Evolutionary conservation across 1,140 invertebrate species (phyloP), one percentile per base, ranked within the genome.

Genomic region (Oryzaephilus surinamensis): DNA sequence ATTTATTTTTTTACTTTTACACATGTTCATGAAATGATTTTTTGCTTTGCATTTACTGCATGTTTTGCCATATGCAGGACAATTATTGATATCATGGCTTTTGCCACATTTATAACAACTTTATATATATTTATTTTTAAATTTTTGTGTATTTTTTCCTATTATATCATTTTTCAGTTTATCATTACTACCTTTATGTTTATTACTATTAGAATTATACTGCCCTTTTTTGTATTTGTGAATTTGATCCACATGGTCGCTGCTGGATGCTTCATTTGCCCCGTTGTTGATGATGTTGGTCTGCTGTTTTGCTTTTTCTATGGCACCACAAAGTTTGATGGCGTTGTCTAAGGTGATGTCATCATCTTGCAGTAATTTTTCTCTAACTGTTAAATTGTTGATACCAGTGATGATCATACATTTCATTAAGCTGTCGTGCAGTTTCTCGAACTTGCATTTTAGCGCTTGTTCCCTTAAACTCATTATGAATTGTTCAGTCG

Each of bases 271-370:
- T 5, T 4, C 4, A 8, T 20, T 20, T 4, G 8, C 4, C 8
- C 8, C 8, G 4, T 20, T 4, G 4, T 20, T 60, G 15, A 36
- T 10, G 12, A 8, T 16, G 15, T 16, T 43, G 38, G 37, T 23
- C 43, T 30, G 26, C 41, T 30, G n/a, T 46, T 44, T 46, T 19
- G 20, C 26, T 18, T 19, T 11, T 16, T 47, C 29, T 14, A 47
- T 46, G 6, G 36, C 32, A 38, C 41, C 39, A 23, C 32, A 31
- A 17, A 53, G 26, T 16, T 38, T 13, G 14, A 52, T 35, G 5
- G 52, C 51, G 27, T 53, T 50, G n/a, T 51, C 43, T 17, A 57
- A 41, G 10, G 36, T 32, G 11, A 47, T 15, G n/a, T 46, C 41
- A 33, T 52, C 48, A 34, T 50, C 46, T 28, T 45, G 35, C 1